Conservation (phyloP, 1,140 invertebrate genomes). For the Eriocheir sinensis region DNA sequence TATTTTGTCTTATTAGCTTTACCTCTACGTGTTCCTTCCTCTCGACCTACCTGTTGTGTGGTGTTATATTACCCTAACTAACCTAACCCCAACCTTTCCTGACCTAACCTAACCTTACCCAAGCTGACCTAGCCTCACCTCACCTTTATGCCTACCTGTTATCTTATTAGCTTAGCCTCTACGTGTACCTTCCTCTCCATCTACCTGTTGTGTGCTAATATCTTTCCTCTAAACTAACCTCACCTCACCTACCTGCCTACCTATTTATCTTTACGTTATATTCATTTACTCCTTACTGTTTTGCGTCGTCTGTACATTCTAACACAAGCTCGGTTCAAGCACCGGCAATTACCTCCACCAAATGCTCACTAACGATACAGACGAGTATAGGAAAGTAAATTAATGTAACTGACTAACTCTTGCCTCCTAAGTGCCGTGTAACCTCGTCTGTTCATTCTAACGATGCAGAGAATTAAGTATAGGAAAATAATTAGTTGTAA, state of each 20-base stretch:
- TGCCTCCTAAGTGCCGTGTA: no score
- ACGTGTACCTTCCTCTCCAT: background rate
- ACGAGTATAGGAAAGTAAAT: no score
- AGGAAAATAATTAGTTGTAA: no score
- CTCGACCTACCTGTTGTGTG: no score
- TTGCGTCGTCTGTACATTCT: background rate
- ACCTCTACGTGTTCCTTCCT: no score
- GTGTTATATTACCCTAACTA: background rate
- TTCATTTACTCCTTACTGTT: background rate
- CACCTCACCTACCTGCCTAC: background rate
- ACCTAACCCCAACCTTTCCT: background rate
- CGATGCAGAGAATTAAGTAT: no score
- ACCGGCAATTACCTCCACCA: no score
- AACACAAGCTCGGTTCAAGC: background rate
- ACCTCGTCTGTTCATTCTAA: no score
- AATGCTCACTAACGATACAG: no score
- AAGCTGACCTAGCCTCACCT: background rate
- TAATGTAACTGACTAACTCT: no score
- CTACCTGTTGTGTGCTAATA: background rate
- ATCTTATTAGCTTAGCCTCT: background rate
- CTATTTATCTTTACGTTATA: background rate
- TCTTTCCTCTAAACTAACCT: background rate
- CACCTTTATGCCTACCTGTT: background rate
- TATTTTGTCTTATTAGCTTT: no score
- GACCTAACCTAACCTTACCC: no score